These are phyloP conservation scores for Doris montereyensis DNA, from an alignment of 2,888 invertebrate species.

Conservation along the genomic window DNA sequence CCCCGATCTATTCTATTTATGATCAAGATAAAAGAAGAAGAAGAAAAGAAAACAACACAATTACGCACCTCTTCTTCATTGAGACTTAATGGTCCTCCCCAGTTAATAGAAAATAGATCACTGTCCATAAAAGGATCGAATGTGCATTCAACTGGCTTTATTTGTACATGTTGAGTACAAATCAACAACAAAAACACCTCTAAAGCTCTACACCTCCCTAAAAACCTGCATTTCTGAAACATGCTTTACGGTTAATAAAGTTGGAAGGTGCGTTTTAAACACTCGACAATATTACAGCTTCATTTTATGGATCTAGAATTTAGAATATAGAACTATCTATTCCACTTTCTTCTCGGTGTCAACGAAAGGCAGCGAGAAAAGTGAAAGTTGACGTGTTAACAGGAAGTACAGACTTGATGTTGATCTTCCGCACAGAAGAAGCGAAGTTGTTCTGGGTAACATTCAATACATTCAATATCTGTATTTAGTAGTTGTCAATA, in stretches of 20 bases:
- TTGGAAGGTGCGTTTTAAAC: no score
- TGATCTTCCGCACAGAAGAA: no score
- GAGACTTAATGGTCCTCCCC: conserved; percentile 56
- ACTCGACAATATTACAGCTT: neutral
- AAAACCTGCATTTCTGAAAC: no score
- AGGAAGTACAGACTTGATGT: no score
- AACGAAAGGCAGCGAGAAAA: neutral
- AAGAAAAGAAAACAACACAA: neutral
- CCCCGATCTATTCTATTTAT: no score
- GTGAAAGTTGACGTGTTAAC: conserved; percentile 35
- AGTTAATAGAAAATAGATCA: conserved; percentile 60
- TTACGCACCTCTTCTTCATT: conserved; percentile 34
- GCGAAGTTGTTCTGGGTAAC: no score
- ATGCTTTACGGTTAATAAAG: no score
- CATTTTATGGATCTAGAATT: no score
- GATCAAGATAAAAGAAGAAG: no score
- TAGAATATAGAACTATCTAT: no score
- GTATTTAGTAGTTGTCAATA: no score
- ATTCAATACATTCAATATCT: no score
- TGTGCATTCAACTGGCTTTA: neutral
- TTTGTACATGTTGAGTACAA: neutral
- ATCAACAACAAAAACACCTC: neutral
- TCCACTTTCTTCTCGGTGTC: neutral
- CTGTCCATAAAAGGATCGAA: conserved; percentile 65
- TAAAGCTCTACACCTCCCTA: neutral